Base-by-base conservation (phyloP, 1,140 invertebrate species). In the Tribolium castaneum region DNA sequence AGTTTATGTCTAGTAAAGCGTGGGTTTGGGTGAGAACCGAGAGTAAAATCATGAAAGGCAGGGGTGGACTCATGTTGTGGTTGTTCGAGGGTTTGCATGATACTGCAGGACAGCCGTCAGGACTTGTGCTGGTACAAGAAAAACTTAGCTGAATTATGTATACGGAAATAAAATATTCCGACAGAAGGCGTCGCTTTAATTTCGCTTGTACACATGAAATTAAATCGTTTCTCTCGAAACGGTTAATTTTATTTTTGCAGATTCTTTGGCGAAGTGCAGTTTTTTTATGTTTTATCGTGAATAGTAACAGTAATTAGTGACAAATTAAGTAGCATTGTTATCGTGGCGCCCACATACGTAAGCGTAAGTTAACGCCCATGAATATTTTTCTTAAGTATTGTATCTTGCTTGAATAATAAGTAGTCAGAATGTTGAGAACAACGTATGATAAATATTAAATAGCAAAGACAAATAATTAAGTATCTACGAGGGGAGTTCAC, bases 1-100 rank as follows among this genome's bases (percentile, higher is more conserved):
- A 62, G 7, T 62, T 74, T 12, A 50, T 14, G n/a, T 78, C 70
- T 6, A 78, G 12, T 25, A 49, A 19, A 6, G 10, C 19, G n/a
- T 9, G 1, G 30, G 54, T 52, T 50, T 52, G 3, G 13, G 54
- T 14, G 51, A 51, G 9, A 2, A 70, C 9, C 10, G 34, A 6
- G 19, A 66, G 12, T 35, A 66, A 66, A 66, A 45, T 45, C 13
- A 14, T 50, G 49, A 14, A 13, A 4, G 51, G 16, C 4, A 13
- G 51, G 51, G 10, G 10, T 52, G 39, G 2, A 10, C 2, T 45
- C 39, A 45, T 45, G 39, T 45, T 45, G 39, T 45, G 39, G 7
- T 9, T 45, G 25, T 3, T 45, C 1, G n/a, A 45, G n/a, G 7
- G 39, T 45, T 45, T 45, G 39, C 39, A 45, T 45, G 39, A 45